These are phyloP conservation scores for Lithophane leautieri DNA, from an alignment of 2,888 invertebrate genomes.

Conservation along the genomic window DNA sequence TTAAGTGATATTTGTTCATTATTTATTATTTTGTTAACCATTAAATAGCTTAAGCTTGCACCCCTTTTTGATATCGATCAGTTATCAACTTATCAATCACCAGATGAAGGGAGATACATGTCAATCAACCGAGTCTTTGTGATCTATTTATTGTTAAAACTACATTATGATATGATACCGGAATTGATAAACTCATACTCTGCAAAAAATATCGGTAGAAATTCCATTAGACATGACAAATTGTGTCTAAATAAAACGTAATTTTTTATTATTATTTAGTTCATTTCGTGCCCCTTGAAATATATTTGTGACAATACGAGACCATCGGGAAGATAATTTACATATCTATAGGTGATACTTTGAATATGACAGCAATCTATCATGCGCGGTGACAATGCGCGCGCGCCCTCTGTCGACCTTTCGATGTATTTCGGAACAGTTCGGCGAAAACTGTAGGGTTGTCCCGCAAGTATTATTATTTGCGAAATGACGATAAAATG, in stretches of 20 bases:
- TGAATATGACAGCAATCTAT: conserved; percentile 87
- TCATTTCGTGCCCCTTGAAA: conserved; percentile 67
- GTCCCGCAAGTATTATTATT: conserved; percentile 55
- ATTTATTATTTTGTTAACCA: conserved; percentile 17
- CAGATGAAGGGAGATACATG: conserved; percentile 30
- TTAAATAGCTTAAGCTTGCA: conserved; percentile 23
- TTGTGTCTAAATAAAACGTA: conserved; percentile 53
- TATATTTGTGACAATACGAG: conserved; percentile 71
- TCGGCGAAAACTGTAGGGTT: conserved; percentile 52
- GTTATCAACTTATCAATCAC: conserved; percentile 36
- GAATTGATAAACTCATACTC: conserved; percentile 30
- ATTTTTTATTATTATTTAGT: conserved; percentile 66
- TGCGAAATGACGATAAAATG: conserved; percentile 20
- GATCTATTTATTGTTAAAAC: conserved; percentile 41
- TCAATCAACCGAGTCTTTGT: conserved; percentile 53
- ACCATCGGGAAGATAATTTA: conserved; percentile 76
- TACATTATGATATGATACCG: conserved; percentile 37
- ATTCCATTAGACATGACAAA: conserved; percentile 54
- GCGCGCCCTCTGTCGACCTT: conserved; percentile 79
- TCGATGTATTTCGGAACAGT: conserved; percentile 65
- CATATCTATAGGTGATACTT: conserved; percentile 83
- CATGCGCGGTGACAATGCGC: conserved; percentile 82
- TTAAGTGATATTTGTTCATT: conserved; percentile 12
- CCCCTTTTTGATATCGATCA: conserved; percentile 41
- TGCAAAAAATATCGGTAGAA: conserved; percentile 35